These are phyloP conservation scores for Agrochola macilenta DNA, from an alignment of 2,888 invertebrate genomes.

Conservation along the genomic window DNA sequence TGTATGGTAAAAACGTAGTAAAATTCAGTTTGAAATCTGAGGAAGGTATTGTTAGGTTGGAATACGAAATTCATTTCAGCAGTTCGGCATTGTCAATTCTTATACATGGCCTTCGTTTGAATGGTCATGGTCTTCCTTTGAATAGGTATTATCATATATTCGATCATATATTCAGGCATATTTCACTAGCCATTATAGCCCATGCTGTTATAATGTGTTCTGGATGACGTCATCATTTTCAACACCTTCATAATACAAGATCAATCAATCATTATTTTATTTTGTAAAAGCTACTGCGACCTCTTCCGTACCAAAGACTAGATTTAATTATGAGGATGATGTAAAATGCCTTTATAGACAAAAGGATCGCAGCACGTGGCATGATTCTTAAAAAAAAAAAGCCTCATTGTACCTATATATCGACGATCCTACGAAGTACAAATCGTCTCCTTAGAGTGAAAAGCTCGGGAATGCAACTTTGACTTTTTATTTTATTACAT, in stretches of 20 bases:
- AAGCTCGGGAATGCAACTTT: no score
- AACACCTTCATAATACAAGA: not conserved
- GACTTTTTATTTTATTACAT: no score
- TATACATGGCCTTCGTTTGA: not conserved
- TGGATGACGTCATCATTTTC: not conserved
- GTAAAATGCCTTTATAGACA: no score
- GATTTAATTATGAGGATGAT: not conserved
- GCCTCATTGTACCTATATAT: no score
- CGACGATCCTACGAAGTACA: no score
- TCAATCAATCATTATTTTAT: constrained; percentile 3
- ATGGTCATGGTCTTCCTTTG: not conserved
- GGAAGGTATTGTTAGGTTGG: not conserved
- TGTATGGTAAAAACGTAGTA: not conserved
- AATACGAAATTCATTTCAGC: not conserved
- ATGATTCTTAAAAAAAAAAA: no score
- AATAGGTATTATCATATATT: no score
- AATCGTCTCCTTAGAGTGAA: no score
- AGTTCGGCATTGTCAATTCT: not conserved
- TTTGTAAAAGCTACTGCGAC: not conserved
- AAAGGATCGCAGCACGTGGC: no score
- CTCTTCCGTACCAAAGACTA: not conserved
- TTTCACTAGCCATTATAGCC: not conserved
- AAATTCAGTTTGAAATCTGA: not conserved
- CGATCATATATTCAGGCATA: not conserved
- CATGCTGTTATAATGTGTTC: not conserved